A percentile compares a stretch with the other conserved stretches of the same genome.
Conservation (phyloP, 2,797 vertebrate species). For the Sciaenops ocellatus region DNA sequence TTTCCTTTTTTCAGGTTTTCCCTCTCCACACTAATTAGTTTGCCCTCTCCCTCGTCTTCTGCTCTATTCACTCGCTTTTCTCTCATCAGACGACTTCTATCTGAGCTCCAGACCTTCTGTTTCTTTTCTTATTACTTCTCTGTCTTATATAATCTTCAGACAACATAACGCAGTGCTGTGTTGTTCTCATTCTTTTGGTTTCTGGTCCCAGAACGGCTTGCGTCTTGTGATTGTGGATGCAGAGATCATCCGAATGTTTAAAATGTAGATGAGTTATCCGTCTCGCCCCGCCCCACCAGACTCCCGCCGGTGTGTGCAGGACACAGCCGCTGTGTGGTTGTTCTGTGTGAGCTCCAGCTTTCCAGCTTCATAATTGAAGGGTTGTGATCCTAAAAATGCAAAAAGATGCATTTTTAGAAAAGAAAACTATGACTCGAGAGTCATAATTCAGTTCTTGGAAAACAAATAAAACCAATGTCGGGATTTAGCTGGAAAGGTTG, state of each 20-base stretch:
- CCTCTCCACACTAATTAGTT: slow-evolving; percentile 17
- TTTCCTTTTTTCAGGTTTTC: slow-evolving; percentile 1
- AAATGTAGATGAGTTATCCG: slow-evolving; percentile 7
- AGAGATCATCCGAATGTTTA: slow-evolving; percentile 3
- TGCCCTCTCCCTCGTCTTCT: neutral
- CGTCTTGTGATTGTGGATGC: neutral
- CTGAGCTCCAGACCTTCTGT: slow-evolving; percentile 8
- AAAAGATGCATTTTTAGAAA: slow-evolving; percentile 47
- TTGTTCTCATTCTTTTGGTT: neutral
- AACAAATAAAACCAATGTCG: slow-evolving; percentile 12
- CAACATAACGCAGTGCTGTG: neutral
- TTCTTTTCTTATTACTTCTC: neutral
- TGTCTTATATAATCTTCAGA: neutral
- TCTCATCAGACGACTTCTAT: neutral
- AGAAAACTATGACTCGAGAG: slow-evolving; percentile 37
- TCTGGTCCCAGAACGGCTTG: neutral
- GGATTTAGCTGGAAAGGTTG: slow-evolving; percentile 12
- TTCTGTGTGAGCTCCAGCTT: slow-evolving; percentile 30
- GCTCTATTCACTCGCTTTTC: neutral
- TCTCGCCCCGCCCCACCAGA: slow-evolving; percentile 22
- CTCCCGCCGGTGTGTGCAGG: slow-evolving; percentile 19
- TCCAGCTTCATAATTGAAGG: slow-evolving; percentile 62
- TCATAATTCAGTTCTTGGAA: slow-evolving; percentile 41
- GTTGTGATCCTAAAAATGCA: slow-evolving; percentile 34
- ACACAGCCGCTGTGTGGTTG: slow-evolving; percentile 21